Conservation (phyloP, 64 coral and sea anemone species). For the Stichodactyla helianthus region DNA sequence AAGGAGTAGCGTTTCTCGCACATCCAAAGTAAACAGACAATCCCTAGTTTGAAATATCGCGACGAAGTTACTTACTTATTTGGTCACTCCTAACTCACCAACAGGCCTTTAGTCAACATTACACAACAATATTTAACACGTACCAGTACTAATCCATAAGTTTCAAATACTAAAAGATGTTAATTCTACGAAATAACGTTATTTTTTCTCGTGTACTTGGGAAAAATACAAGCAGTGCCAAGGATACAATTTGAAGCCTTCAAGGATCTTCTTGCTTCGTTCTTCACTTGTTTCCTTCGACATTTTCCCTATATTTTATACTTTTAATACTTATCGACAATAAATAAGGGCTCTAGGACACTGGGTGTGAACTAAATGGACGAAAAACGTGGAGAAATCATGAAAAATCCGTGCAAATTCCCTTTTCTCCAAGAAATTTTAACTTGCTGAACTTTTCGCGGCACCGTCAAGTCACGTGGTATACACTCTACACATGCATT, state of each 20-base stretch:
- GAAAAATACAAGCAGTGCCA: not conserved
- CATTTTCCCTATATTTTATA: not conserved
- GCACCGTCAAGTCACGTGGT: conserved; percentile 20
- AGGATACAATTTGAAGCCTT: conserved; percentile 70
- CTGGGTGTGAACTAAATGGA: not conserved
- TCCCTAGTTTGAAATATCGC: not conserved
- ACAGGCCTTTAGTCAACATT: not conserved
- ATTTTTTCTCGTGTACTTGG: not conserved
- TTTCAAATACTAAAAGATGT: not conserved
- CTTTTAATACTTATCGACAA: not conserved
- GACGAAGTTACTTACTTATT: not conserved
- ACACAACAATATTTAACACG: not conserved
- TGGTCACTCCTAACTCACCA: not conserved
- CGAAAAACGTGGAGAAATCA: conserved; percentile 7
- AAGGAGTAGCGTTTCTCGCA: not conserved
- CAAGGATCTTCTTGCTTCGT: conserved; percentile 34
- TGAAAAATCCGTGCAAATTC: conserved; percentile 23
- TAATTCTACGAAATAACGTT: not conserved
- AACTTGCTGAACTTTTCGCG: conserved; percentile 36
- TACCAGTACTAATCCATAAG: not conserved
- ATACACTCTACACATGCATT: not conserved
- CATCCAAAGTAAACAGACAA: not conserved
- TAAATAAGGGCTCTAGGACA: not conserved
- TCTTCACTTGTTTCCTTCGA: not conserved
- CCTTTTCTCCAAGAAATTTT: conserved; percentile 19